phyloP scores from a whole-genome alignment of 2,888 invertebrate genomes.

The Reticulitermes lucifugus region DNA sequence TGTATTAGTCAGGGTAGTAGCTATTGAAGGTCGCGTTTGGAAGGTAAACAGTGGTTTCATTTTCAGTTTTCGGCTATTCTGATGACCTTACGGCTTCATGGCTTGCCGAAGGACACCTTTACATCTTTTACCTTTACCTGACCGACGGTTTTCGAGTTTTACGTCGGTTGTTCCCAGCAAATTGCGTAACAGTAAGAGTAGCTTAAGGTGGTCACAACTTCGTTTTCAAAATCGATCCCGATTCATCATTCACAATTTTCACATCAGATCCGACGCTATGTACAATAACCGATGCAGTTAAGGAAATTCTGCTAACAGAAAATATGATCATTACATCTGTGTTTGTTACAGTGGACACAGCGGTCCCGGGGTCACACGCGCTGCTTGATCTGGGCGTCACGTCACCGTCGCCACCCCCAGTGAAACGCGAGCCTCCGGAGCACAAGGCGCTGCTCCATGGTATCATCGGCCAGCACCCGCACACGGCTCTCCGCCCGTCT shows the following conservation, averaged over 20 bases:
- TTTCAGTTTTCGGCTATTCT: not conserved
- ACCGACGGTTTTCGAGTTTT: not conserved
- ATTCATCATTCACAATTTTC: not conserved
- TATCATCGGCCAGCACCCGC: conserved; percentile 72
- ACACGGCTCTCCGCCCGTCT: conserved; percentile 70
- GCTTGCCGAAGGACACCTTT: too few relatives aligned
- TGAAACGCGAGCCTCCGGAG: conserved; percentile 54
- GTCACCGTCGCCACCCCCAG: conserved; percentile 51
- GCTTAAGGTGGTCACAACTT: too few relatives aligned
- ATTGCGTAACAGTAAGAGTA: too few relatives aligned
- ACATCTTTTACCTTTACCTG: too few relatives aligned
- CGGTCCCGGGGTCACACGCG: conserved; percentile 58
- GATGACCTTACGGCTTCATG: not conserved
- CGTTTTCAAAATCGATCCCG: not conserved
- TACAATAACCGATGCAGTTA: not conserved
- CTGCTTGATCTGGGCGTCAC: conserved; percentile 53
- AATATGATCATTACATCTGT: too few relatives aligned
- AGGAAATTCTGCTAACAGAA: not conserved
- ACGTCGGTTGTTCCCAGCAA: too few relatives aligned
- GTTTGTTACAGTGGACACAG: conserved; percentile 71
- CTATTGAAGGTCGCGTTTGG: not conserved
- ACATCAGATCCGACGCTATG: not conserved
- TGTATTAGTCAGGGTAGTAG: not conserved
- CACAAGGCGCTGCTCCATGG: conserved; percentile 72
- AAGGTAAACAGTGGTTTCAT: not conserved